Conservation (phyloP, 2,888 invertebrate genomes). For the Caenorhabditis drosophilae region DNA sequence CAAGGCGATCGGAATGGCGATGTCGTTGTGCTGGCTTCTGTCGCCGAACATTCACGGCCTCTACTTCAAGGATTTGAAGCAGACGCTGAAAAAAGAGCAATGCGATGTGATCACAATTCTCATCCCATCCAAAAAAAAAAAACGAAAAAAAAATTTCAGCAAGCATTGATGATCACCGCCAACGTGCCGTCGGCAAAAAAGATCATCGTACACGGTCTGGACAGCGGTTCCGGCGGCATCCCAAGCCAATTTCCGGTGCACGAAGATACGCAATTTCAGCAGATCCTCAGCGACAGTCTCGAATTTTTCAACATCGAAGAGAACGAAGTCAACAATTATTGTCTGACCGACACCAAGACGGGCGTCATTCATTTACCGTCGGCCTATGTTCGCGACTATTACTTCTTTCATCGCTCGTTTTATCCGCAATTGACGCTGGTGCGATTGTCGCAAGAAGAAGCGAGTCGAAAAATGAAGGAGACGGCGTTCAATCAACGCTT, state of each 20-base stretch:
- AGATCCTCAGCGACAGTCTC: slow-evolving; percentile 48
- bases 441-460: slow-evolving; percentile 89
- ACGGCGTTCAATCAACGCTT: slow-evolving; percentile 73
- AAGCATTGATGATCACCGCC: slow-evolving; percentile 92
- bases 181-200: slow-evolving; percentile 99
- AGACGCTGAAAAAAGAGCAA: slow-evolving; percentile 96
- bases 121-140: not conserved
- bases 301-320: slow-evolving; percentile 92
- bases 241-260: slow-evolving; percentile 98
- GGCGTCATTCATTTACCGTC: slow-evolving; percentile 95
- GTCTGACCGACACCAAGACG: slow-evolving; percentile 96
- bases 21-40: slow-evolving; percentile 95
- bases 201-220: slow-evolving; percentile 71
- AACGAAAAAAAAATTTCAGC: slow-evolving; percentile 67
- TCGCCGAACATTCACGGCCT: slow-evolving; percentile 98
- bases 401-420: slow-evolving; percentile 93
- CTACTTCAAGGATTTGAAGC: slow-evolving; percentile 98
- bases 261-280: slow-evolving; percentile 71
- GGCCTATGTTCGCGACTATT: slow-evolving; percentile 92
- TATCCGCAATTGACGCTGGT: slow-evolving; percentile 94
- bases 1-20: slow-evolving; percentile 79
- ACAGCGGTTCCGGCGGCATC: slow-evolving; percentile 87
- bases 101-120: slow-evolving; percentile 82
- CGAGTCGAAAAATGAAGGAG: slow-evolving; percentile 80
- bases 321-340: slow-evolving; percentile 84